Conservation (phyloP, 2,888 invertebrate species). For the Conchocele bisecta region DNA sequence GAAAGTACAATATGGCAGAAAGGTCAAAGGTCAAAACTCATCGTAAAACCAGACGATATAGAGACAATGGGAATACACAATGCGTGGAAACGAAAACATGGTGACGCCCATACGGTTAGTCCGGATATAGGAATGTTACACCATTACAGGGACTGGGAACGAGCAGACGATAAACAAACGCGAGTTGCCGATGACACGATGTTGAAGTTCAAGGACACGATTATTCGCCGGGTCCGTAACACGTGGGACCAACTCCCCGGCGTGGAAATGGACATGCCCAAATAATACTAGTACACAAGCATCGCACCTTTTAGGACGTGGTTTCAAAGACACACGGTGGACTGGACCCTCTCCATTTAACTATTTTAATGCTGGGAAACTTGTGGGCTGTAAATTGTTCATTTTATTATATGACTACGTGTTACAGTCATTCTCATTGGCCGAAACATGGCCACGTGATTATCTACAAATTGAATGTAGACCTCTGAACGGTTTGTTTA, state of each 20-base stretch:
- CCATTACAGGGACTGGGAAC: conserved; percentile 71
- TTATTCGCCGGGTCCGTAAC: conserved; percentile 47
- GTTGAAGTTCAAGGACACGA: conserved; percentile 44
- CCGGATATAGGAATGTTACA: conserved; percentile 59
- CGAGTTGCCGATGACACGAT: conserved; percentile 44
- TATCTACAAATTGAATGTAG: too few species aligned
- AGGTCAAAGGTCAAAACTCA: conserved; percentile 70
- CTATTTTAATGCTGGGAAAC: too few species aligned
- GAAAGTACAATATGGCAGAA: conserved; percentile 56
- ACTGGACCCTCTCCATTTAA: too few species aligned
- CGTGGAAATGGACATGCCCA: too few species aligned
- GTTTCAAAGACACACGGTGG: too few species aligned
- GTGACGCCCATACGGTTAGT: conserved; percentile 27
- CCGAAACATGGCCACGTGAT: too few species aligned
- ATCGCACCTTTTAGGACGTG: too few species aligned
- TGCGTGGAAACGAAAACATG: conserved; percentile 43
- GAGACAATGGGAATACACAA: conserved; percentile 69
- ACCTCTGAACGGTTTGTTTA: too few species aligned
- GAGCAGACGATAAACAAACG: conserved; percentile 32
- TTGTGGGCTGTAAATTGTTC: too few species aligned
- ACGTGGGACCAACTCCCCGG: conserved; percentile 50
- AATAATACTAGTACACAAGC: too few species aligned
- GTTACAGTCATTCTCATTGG: too few species aligned
- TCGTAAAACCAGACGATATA: conserved; percentile 61
- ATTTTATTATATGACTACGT: too few species aligned